phyloP scores from a whole-genome alignment of 2,888 invertebrate species.

The Prostheceraeus crozeri region DNA sequence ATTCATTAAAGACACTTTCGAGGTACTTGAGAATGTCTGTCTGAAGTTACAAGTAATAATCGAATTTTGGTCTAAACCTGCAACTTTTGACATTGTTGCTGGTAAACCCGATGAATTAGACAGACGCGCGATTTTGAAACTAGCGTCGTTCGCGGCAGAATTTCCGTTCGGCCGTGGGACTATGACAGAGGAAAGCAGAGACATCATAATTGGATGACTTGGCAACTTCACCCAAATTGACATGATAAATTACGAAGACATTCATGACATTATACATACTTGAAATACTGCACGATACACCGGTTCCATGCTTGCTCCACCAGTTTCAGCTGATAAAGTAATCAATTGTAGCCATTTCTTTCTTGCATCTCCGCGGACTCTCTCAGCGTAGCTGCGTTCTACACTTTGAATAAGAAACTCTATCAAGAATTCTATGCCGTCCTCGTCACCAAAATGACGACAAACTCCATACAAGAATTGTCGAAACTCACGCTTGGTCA shows the following conservation, averaged over 20 bases:
- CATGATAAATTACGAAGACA: neutral
- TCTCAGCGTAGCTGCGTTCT: slow-evolving; percentile 53
- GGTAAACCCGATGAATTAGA: too few species aligned
- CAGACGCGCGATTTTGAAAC: too few species aligned
- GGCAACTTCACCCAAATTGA: too few species aligned
- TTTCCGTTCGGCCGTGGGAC: too few species aligned
- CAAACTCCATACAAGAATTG: slow-evolving; percentile 47
- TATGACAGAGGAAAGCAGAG: too few species aligned
- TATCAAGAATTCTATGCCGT: slow-evolving; percentile 50
- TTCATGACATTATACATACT: slow-evolving; percentile 36
- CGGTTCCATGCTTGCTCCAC: slow-evolving; percentile 52
- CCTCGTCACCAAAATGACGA: slow-evolving; percentile 48
- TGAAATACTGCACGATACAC: slow-evolving; percentile 54
- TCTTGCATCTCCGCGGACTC: slow-evolving; percentile 53
- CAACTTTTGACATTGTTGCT: too few species aligned
- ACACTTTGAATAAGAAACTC: slow-evolving; percentile 53
- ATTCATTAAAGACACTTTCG: too few species aligned
- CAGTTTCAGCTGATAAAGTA: slow-evolving; percentile 50
- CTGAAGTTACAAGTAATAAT: too few species aligned
- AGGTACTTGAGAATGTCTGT: too few species aligned
- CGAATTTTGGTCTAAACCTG: too few species aligned
- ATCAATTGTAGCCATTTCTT: slow-evolving; percentile 56
- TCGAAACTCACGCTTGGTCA: slow-evolving; percentile 53
- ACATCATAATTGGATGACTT: too few species aligned
- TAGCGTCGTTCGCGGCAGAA: too few species aligned